These are phyloP conservation scores for Drosophila testacea DNA, from an alignment of 2,888 invertebrate species.

Conservation along the genomic window DNA sequence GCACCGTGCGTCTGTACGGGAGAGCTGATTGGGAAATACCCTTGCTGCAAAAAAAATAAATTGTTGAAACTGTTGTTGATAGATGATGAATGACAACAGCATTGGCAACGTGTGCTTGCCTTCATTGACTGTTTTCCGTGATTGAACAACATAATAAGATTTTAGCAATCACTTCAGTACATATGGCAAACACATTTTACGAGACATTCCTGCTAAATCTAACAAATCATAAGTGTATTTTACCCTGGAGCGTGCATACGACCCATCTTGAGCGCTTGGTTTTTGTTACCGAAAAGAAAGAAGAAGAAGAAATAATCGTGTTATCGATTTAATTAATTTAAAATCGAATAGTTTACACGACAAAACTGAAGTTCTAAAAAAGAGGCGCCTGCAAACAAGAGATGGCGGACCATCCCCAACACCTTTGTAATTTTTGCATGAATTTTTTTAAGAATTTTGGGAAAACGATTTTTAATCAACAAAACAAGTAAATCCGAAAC, in stretches of 20 bases:
- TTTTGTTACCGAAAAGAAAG: conserved; percentile 85
- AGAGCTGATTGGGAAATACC: conserved; percentile 99
- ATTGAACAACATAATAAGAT: background rate
- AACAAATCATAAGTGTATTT: conserved; percentile 29
- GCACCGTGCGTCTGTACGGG: conserved; percentile 99
- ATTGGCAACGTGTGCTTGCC: conserved; percentile 65
- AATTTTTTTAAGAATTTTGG: too few species aligned
- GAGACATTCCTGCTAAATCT: conserved; percentile 17
- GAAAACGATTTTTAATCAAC: too few species aligned
- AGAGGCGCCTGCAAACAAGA: too few species aligned
- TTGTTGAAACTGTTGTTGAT: background rate
- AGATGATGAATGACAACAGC: conserved; percentile 5
- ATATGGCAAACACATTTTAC: conserved; percentile 46
- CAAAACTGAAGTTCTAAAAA: too few species aligned
- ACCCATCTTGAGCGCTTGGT: conserved; percentile 94
- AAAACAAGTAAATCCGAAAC: too few species aligned
- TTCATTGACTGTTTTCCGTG: conserved; percentile 15
- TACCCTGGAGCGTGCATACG: conserved; percentile 99
- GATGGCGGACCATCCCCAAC: too few species aligned
- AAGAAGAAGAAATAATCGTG: conserved; percentile 60
- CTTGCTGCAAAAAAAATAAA: conserved; percentile 90
- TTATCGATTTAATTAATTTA: too few species aligned
- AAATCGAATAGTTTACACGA: too few species aligned
- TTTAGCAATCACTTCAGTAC: background rate
- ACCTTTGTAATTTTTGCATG: too few species aligned